Evolutionary conservation across 1,140 invertebrate genomes (phyloP), one percentile per base, ranked within the genome.

Genomic region (Sipha flava): DNA sequence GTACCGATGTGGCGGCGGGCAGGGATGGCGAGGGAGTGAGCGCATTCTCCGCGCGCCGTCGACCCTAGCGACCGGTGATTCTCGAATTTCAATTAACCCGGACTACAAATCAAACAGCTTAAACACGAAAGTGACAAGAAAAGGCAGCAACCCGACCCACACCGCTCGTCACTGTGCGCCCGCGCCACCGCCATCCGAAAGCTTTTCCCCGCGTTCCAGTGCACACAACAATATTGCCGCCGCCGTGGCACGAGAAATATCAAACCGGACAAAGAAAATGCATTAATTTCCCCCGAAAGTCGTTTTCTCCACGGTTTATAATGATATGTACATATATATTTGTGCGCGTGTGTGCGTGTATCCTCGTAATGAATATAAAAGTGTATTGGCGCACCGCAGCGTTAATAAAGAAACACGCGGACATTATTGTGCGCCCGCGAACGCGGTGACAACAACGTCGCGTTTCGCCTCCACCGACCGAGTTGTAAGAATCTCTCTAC

Each of bases 251-350:
- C 31, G n/a, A n/a, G n/a, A 43, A 57, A 77, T 77, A 77, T 77
- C 73, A 59, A 59, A 77, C 73, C 73, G 73, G 73, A 77, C 73
- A 77, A 77, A 77, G 73, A 77, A 77, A 77, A 77, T 59, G 73
- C 73, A 77, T 77, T 77, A 77, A 77, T 77, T 77, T 59, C 29
- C 49, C 73, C 12, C 29, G 21, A 57, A 57, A 59, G 73, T 77
- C 52, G 49, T 57, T 57, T 57, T 40, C 31, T n/a, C 10, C 29
- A 3, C 43, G 45, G 2, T 5, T 21, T 52, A 73, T 29, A 49
- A 18, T 18, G 37, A n/a, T 16, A 54, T 23, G 12, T n/a, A n/a
- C n/a, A n/a, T n/a, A n/a, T n/a, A n/a, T n/a, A n/a, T n/a, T n/a
- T n/a, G n/a, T n/a, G n/a, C 45, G 47, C 68, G 62, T 31, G 34